Evolutionary conservation across 2,113 vertebrate genomes (phyloP).

Genomic region (Hiodon tergisus): DNA sequence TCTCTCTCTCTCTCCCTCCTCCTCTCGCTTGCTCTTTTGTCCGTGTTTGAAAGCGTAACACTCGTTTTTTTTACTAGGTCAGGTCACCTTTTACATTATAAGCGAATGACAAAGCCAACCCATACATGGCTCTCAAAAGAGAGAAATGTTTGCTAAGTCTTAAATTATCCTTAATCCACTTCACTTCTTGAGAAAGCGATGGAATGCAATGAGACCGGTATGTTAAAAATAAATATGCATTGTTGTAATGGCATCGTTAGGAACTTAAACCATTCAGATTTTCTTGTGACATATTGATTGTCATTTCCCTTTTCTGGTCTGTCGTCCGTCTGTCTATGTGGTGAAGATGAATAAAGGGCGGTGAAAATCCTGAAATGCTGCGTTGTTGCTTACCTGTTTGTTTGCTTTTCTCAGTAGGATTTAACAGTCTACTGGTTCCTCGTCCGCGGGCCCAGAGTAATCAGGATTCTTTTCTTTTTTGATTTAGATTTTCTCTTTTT

Average conservation of each 20-base stretch:
- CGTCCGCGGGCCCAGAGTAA: constrained; percentile 43
- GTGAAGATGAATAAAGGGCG: too few species aligned
- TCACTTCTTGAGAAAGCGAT: background rate
- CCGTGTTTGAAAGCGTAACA: too few species aligned
- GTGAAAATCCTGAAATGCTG: constrained; percentile 26
- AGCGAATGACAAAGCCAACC: background rate
- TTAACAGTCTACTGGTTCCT: constrained; percentile 60
- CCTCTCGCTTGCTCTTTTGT: too few species aligned
- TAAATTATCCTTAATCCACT: background rate
- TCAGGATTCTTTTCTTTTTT: constrained; percentile 46
- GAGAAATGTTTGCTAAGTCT: background rate
- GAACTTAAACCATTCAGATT: too few species aligned
- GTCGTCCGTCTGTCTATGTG: too few species aligned
- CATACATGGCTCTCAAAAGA: background rate
- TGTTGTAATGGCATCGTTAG: too few species aligned
- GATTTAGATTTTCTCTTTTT: constrained; percentile 56
- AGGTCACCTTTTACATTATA: background rate
- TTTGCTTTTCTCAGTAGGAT: constrained; percentile 56
- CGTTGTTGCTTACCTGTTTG: constrained; percentile 56
- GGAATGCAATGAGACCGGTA: background rate
- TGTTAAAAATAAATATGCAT: too few species aligned
- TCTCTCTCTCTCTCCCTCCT: too few species aligned
- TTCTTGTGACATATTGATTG: too few species aligned
- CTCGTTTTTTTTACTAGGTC: background rate
- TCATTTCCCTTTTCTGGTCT: too few species aligned